These are phyloP conservation scores for Druceiella hillmani DNA, from an alignment of 2,888 invertebrate genomes.

Conservation along the genomic window DNA sequence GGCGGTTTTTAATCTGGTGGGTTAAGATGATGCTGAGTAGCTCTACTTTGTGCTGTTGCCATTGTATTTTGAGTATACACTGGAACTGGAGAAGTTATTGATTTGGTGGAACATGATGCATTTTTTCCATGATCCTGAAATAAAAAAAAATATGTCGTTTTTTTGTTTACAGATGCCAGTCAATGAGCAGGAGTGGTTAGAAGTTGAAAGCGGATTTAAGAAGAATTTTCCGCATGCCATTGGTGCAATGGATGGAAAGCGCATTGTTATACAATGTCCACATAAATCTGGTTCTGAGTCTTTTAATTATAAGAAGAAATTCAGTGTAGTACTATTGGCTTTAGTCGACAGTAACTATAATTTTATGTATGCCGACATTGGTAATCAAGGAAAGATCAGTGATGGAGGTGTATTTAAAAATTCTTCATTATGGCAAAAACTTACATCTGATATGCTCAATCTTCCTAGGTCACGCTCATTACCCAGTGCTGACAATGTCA, in stretches of 20 bases:
- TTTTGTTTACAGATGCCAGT: too few relatives aligned
- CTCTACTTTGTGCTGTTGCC: background rate
- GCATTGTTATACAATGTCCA: too few relatives aligned
- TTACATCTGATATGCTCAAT: background rate
- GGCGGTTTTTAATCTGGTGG: background rate
- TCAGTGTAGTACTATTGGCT: constrained; percentile 28
- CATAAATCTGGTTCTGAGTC: constrained; percentile 26
- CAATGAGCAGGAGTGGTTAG: too few relatives aligned
- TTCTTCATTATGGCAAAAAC: constrained; percentile 1
- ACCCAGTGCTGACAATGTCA: constrained; percentile 1
- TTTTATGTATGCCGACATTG: constrained; percentile 26
- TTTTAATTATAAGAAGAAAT: constrained; percentile 28
- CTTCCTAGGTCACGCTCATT: constrained; percentile 2
- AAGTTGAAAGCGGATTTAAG: too few relatives aligned
- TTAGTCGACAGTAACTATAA: constrained; percentile 26
- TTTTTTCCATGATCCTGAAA: background rate
- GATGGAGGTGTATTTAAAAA: constrained; percentile 16
- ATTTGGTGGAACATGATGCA: background rate
- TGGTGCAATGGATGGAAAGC: too few relatives aligned
- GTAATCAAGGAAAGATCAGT: constrained; percentile 24
- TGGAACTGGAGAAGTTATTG: background rate
- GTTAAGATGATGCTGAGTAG: constrained; percentile 1
- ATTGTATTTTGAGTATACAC: background rate
- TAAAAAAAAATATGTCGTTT: too few relatives aligned
- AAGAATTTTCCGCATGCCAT: too few relatives aligned